Base-by-base conservation (phyloP, 2,113 vertebrate genomes). In the Psilopsiagon aymara region DNA sequence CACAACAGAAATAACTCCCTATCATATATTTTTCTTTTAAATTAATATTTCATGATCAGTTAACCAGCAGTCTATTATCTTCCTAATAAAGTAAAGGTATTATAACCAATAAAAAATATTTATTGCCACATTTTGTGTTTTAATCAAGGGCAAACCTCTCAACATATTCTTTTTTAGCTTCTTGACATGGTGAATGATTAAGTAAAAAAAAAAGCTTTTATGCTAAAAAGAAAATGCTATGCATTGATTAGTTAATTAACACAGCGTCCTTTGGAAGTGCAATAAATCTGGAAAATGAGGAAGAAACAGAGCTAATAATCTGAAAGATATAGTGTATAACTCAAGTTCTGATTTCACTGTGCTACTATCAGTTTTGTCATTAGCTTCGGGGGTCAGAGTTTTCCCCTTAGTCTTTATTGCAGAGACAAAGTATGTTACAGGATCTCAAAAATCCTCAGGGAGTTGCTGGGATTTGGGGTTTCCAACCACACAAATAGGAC, bases 21-120 rank as follows among this genome's bases (percentile, higher is more conserved):
- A 76, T 63, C 91, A 90, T 89, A 82, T 97, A 97, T 97, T 96
- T 97, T 97, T 97, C 89, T 97, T 98, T 98, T 96, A 96, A 98
- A 98, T 98, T 95, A 98, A 97, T 97, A 97, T 98, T 98, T 97
- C 94, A 98, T 98, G 95, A 98, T 86, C 91, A 87, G 93, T 97
- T 98, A 98, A 97, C 86, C 95, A 96, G 93, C 85, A 97, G 94
- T 90, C 90, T 97, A 93, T 97, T 98, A 97, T 96, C 94, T 71
- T 97, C 93, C 94, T 97, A 97, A 97, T 97, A 97, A 97, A 96
- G 82, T 47, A 89, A 95, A 97, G 92, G 64, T 92, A 96, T 94
- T 96, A 97, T 77, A 93, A 97, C 88, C 85, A 97, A 98, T 98
- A 98, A 98, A 98, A 98, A 95, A 86, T 95, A 98, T 98, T 98